Percentiles rank a stretch among this genome's conserved stretches.
Conservation (phyloP, 1,140 invertebrate genomes). For the Trachymyrmex cornetzi region DNA sequence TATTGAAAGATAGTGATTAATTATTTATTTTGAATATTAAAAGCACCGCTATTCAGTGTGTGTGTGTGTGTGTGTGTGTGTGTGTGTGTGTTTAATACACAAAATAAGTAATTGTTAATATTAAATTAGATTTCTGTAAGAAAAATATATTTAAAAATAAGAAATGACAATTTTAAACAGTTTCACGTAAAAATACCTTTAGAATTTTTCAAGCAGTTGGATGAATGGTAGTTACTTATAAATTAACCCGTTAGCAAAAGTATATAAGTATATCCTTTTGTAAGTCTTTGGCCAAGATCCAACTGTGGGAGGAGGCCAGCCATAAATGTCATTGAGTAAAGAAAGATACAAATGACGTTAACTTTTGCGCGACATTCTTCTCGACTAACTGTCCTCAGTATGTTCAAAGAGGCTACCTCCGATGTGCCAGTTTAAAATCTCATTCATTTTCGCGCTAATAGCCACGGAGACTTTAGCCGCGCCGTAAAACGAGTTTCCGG, state of each 20-base stretch:
- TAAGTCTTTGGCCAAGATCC: slow-evolving; percentile 3
- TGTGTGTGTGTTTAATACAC: no score
- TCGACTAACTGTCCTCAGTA: neutral
- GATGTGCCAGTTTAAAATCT: slow-evolving; percentile 35
- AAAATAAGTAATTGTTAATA: no score
- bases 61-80: no score
- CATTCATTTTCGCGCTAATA: slow-evolving; percentile 37
- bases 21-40: no score
- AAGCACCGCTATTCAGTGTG: no score
- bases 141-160: neutral
- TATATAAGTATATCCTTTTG: slow-evolving; percentile 26
- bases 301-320: neutral
- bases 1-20: no score
- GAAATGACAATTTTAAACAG: neutral
- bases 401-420: slow-evolving; percentile 8
- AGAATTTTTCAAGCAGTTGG: neutral
- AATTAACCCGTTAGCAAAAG: neutral
- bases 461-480: neutral
- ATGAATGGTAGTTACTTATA: slow-evolving; percentile 14
- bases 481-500: slow-evolving; percentile 52
- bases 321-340: slow-evolving; percentile 13
- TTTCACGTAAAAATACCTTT: neutral
- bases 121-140: neutral
- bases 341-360: slow-evolving; percentile 26
- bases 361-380: slow-evolving; percentile 20